Percentiles rank a stretch among this genome's conserved stretches.
These are phyloP conservation scores for Agyllia agylla DNA, from an alignment of 2,888 invertebrate genomes.

Conservation along the genomic window DNA sequence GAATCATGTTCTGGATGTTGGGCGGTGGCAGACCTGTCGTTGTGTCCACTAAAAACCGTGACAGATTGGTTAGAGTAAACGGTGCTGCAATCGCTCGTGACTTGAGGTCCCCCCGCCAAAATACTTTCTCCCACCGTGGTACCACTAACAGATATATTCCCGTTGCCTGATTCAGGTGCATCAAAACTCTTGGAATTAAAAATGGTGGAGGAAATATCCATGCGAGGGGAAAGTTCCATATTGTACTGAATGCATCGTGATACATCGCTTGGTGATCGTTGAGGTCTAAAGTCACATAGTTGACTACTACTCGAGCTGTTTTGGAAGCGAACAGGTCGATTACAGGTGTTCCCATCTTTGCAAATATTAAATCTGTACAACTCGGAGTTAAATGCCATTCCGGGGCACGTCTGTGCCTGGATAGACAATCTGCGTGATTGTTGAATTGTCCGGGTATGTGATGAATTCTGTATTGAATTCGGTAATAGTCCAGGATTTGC, in stretches of 20 bases:
- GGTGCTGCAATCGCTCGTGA: neutral
- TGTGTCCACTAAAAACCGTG: slow-evolving; percentile 14
- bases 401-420: slow-evolving; percentile 10
- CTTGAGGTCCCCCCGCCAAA: slow-evolving; percentile 43
- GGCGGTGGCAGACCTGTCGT: slow-evolving; percentile 34
- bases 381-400: slow-evolving; percentile 44
- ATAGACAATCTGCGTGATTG: slow-evolving; percentile 39
- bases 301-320: slow-evolving; percentile 13
- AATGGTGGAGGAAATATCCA: slow-evolving; percentile 77
- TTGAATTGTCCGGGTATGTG: slow-evolving; percentile 50
- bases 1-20: neutral
- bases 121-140: slow-evolving; percentile 65
- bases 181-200: slow-evolving; percentile 71
- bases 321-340: slow-evolving; percentile 23
- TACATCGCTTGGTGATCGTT: neutral
- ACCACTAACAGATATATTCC: slow-evolving; percentile 67
- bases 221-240: slow-evolving; percentile 61
- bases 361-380: neutral
- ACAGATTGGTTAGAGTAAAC: slow-evolving; percentile 2
- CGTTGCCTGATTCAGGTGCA: slow-evolving; percentile 60
- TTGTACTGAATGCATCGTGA: slow-evolving; percentile 41
- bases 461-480: slow-evolving; percentile 26
- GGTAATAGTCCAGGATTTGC: slow-evolving; percentile 1
- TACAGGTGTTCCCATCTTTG: slow-evolving; percentile 15
- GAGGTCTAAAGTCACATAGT: slow-evolving; percentile 2